These are phyloP conservation scores for Brachionus sp. DNA, from an alignment of 1,140 invertebrate genomes.

Conservation along the genomic window DNA sequence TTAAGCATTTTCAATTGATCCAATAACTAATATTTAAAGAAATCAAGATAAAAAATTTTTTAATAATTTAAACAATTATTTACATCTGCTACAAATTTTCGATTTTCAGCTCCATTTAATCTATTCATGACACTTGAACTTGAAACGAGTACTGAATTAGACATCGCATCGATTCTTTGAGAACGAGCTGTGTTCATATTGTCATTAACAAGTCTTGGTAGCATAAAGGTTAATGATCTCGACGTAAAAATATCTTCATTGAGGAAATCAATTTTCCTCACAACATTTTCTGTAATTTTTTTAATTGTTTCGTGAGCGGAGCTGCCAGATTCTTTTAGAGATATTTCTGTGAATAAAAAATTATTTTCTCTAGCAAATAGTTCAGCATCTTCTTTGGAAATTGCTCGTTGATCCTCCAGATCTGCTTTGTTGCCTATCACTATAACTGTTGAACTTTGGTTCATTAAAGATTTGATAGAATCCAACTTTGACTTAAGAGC, in stretches of 20 bases:
- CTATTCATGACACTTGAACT: background rate
- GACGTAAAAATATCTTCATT: background rate
- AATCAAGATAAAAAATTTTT: background rate
- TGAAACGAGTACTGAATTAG: constrained; percentile 15
- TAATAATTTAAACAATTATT: background rate
- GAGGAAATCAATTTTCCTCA: background rate
- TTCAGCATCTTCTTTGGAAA: background rate
- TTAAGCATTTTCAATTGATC: constrained; percentile 54
- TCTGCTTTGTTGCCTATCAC: constrained; percentile 17
- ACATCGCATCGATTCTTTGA: constrained; percentile 31
- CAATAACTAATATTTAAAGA: background rate
- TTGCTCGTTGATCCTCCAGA: background rate
- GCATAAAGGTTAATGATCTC: background rate
- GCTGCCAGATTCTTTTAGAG: background rate
- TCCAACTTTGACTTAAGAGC: background rate
- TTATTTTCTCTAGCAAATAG: background rate
- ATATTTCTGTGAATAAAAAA: background rate
- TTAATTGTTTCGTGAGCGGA: background rate
- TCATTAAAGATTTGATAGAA: background rate
- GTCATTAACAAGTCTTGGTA: background rate
- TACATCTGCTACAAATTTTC: constrained; percentile 27
- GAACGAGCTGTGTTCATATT: background rate
- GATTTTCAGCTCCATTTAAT: constrained; percentile 6
- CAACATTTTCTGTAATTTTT: background rate
- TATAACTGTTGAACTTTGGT: background rate